Percentiles rank a stretch among this genome's conserved stretches.
Conservation (phyloP, 2,888 invertebrate genomes). For the Drosophila demipolita region DNA sequence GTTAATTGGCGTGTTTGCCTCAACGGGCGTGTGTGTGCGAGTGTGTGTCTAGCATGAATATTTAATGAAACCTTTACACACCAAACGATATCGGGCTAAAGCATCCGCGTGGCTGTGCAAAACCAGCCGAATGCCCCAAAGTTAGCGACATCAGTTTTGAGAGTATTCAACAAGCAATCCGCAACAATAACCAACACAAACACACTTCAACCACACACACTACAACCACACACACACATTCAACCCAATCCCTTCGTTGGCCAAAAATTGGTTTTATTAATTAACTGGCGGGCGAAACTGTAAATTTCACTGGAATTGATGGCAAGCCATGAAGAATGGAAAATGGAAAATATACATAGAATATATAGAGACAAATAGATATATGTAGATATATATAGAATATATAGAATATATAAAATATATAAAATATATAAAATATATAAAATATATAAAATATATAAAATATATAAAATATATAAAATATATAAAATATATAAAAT, state of each 20-base stretch:
- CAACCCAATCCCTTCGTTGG: conserved; percentile 4
- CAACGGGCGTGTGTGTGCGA: neutral
- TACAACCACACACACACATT: neutral
- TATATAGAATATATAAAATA: neutral
- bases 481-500: no score
- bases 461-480: neutral
- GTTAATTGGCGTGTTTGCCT: conserved; percentile 10
- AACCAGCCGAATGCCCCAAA: conserved; percentile 20
- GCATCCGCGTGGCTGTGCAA: neutral
- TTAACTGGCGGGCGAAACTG: conserved; percentile 20
- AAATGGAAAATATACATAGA: neutral
- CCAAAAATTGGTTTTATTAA: conserved; percentile 46
- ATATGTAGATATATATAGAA: neutral
- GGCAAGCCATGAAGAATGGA: neutral
- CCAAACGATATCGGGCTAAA: conserved; percentile 26
- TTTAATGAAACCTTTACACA: conserved; percentile 69
- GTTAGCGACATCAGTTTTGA: conserved; percentile 61
- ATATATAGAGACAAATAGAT: neutral
- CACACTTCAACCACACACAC: neutral
- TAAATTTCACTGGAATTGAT: conserved; percentile 9
- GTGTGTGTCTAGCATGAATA: conserved; percentile 46
- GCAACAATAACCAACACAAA: neutral
- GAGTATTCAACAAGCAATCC: neutral
- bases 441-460: neutral
- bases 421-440: neutral